Percentiles rank a stretch among this genome's conserved stretches.
phyloP scores from a whole-genome alignment of 2,888 invertebrate species.

The Eristalis tenax region DNA sequence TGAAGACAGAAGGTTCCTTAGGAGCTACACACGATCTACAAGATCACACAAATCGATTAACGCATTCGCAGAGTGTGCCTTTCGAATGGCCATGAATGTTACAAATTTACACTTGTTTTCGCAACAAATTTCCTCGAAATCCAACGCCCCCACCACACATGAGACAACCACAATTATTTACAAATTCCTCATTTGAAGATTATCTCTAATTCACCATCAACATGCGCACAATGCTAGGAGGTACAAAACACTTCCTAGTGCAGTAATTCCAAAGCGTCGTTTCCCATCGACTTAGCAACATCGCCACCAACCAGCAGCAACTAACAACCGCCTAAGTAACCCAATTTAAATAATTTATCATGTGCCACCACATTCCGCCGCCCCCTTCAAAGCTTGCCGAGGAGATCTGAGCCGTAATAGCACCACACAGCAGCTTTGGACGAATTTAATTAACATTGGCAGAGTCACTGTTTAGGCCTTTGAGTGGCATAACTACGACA shows the following conservation, averaged over 20 bases:
- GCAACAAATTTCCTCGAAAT: background rate
- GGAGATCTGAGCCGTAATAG: conserved; percentile 17
- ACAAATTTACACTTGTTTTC: background rate
- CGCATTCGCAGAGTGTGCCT: background rate
- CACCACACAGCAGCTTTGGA: conserved; percentile 2
- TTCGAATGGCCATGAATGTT: background rate
- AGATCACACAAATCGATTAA: background rate
- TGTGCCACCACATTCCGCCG: background rate
- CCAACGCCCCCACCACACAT: background rate
- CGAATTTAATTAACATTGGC: conserved; percentile 51
- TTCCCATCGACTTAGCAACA: background rate
- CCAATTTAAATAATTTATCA: conserved; percentile 67
- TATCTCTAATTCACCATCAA: background rate
- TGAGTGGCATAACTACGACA: conserved; percentile 16
- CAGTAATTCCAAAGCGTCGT: conserved; percentile 14
- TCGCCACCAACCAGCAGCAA: background rate
- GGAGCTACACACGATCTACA: too few relatives aligned
- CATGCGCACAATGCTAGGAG: background rate
- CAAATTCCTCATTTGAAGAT: background rate
- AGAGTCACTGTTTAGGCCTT: conserved; percentile 41
- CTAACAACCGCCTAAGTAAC: conserved; percentile 37
- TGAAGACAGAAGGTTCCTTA: too few relatives aligned
- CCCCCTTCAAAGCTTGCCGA: background rate
- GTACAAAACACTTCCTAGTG: conserved; percentile 12
- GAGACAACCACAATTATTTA: background rate